Percentiles rank a stretch among this genome's conserved stretches.
These are phyloP conservation scores for Chymomyza procnemis DNA, from an alignment of 2,888 invertebrate species.

Conservation along the genomic window DNA sequence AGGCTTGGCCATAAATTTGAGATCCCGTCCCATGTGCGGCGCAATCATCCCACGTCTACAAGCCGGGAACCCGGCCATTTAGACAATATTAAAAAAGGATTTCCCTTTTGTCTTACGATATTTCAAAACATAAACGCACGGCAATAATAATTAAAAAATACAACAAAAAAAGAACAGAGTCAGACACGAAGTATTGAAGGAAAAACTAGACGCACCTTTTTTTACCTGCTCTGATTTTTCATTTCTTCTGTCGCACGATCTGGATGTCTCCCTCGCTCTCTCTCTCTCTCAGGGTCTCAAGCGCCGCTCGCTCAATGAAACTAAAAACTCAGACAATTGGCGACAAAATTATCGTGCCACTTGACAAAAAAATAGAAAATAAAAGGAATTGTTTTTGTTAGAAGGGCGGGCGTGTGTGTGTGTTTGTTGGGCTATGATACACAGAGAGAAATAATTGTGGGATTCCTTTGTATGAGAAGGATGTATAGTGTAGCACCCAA, in stretches of 20 bases:
- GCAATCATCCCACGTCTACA: background rate
- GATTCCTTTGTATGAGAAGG: no score
- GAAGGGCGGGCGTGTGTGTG: conserved; percentile 24
- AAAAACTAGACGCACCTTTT: conserved; percentile 11
- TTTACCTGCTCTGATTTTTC: conserved; percentile 53
- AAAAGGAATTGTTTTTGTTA: conserved; percentile 14
- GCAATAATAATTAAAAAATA: conserved; percentile 69
- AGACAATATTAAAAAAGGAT: conserved; percentile 68
- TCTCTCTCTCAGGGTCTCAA: background rate
- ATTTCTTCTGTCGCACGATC: no score
- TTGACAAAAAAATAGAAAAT: conserved; percentile 12
- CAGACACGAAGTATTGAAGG: background rate
- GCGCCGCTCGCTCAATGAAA: conserved; percentile 52
- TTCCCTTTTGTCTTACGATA: conserved; percentile 54
- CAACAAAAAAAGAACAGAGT: conserved; percentile 23
- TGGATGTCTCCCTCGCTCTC: background rate
- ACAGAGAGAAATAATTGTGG: background rate
- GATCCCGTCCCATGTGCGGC: background rate
- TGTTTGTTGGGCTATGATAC: background rate
- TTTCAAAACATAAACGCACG: conserved; percentile 40
- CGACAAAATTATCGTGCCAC: conserved; percentile 65
- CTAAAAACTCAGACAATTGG: conserved; percentile 64
- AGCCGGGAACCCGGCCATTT: conserved; percentile 20
- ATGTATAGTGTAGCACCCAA: no score
- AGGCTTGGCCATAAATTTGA: conserved; percentile 69